Conservation (phyloP, 2,797 vertebrate species). For the Poeciliopsis gracilis region DNA sequence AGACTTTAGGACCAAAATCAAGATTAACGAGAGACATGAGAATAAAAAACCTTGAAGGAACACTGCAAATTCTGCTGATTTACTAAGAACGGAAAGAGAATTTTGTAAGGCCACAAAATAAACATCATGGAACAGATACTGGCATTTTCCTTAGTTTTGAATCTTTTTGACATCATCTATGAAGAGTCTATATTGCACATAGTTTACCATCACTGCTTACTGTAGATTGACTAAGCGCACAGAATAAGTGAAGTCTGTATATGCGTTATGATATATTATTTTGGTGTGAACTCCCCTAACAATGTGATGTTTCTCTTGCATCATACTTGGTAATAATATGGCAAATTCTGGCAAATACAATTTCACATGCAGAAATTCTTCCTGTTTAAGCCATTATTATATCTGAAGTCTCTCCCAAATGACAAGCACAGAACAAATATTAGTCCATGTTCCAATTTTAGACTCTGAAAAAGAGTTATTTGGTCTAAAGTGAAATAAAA, state of each 20-base stretch:
- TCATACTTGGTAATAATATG: not conserved
- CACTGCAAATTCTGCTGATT: no score
- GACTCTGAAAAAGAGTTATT: fast-evolving
- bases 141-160: not conserved
- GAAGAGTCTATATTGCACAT: not conserved
- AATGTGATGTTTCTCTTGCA: not conserved
- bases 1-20: not conserved
- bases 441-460: not conserved
- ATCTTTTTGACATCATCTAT: not conserved
- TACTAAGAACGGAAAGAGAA: not conserved
- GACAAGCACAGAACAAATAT: not conserved
- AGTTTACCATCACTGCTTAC: no score
- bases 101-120: not conserved
- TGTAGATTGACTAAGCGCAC: no score
- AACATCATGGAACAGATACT: not conserved
- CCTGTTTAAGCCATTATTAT: not conserved
- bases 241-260: not conserved
- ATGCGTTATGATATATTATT: not conserved
- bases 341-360: not conserved
- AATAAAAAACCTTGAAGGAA: not conserved
- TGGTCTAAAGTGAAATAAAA: not conserved
- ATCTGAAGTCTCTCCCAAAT: not conserved
- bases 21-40: not conserved
- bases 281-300: not conserved
- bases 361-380: not conserved